Percentiles rank a stretch among this genome's conserved stretches.
Evolutionary conservation across 2,888 invertebrate genomes (phyloP).

Genomic region (Aphodius sticticus): DNA sequence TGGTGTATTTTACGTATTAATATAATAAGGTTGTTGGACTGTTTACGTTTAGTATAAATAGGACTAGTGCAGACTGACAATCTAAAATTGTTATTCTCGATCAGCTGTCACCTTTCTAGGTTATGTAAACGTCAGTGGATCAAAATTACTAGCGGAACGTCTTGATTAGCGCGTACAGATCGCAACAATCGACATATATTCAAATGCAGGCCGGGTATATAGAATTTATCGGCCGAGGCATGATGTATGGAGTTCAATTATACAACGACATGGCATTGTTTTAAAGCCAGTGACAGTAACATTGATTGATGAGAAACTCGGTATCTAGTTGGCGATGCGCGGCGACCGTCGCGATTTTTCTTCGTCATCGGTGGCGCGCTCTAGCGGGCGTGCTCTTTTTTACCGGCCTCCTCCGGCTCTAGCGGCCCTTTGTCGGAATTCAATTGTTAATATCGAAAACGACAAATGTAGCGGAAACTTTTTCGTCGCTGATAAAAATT

Average conservation of each 20-base stretch:
- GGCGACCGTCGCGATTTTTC: constrained; percentile 17
- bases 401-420: background rate
- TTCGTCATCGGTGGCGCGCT: constrained; percentile 21
- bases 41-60: background rate
- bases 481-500: background rate
- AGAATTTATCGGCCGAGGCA: constrained; percentile 52
- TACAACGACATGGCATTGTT: constrained; percentile 61
- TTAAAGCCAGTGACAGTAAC: constrained; percentile 57
- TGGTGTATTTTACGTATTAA: too few relatives aligned
- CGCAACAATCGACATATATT: constrained; percentile 43
- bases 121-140: background rate
- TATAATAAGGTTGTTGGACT: too few relatives aligned
- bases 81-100: background rate
- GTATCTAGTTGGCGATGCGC: constrained; percentile 22
- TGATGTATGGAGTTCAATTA: constrained; percentile 60
- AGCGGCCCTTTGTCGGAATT: background rate
- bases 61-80: background rate
- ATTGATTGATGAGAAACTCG: constrained; percentile 59
- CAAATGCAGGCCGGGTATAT: constrained; percentile 47
- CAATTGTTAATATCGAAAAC: background rate
- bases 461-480: background rate
- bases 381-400: background rate
- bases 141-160: constrained; percentile 4
- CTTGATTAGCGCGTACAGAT: constrained; percentile 9
- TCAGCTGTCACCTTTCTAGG: background rate